Evolutionary conservation across 1,140 invertebrate genomes (phyloP).

Genomic region (Cyclina sinensis): DNA sequence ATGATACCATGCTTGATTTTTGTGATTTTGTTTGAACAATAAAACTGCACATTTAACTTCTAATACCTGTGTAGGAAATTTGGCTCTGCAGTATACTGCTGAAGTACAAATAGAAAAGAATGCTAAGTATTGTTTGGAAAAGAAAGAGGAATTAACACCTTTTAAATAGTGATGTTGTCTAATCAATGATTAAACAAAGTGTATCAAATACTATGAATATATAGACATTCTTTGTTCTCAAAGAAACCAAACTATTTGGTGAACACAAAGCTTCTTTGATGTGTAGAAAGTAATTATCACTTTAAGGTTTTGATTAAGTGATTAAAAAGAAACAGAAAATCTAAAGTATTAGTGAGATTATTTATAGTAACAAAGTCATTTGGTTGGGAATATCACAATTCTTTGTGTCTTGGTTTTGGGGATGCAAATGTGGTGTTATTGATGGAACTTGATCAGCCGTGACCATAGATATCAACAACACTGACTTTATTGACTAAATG

Average conservation of each 20-base stretch:
- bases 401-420: conserved; percentile 33
- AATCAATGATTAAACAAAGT: background rate
- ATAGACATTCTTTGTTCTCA: background rate
- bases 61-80: too few relatives aligned
- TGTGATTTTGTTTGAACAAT: too few relatives aligned
- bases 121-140: too few relatives aligned
- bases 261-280: background rate
- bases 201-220: background rate
- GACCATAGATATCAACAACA: background rate
- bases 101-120: too few relatives aligned
- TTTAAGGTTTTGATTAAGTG: too few relatives aligned
- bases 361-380: too few relatives aligned
- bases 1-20: too few relatives aligned
- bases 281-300: background rate
- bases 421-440: background rate
- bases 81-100: too few relatives aligned
- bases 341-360: too few relatives aligned
- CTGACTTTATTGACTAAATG: background rate
- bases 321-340: too few relatives aligned
- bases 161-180: background rate
- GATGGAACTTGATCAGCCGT: conserved; percentile 22
- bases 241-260: background rate
- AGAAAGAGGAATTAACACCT: background rate
- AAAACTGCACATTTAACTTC: too few relatives aligned
- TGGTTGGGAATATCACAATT: background rate